A percentile compares a stretch with the other conserved stretches of the same genome.
phyloP scores from a whole-genome alignment of 1,140 invertebrate species.

The Penaeus japonicus region DNA sequence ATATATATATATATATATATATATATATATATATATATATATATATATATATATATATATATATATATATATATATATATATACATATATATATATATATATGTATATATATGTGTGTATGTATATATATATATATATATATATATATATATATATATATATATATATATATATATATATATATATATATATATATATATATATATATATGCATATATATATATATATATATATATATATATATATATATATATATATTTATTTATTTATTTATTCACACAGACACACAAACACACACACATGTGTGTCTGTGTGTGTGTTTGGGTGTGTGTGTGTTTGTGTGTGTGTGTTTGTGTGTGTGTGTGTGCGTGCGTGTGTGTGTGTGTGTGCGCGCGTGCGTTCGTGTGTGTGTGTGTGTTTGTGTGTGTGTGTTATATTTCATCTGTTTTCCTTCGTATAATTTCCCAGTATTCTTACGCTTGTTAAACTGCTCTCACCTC shows the following conservation, averaged over 20 bases:
- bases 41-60: not conserved
- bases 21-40: not conserved
- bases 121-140: not conserved
- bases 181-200: not conserved
- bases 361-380: no score
- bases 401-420: no score
- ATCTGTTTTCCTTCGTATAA: not conserved
- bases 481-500: no score
- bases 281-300: no score
- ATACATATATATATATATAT: not conserved
- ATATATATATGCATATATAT: not conserved
- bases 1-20: not conserved
- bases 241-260: not conserved
- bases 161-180: not conserved
- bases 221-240: constrained; percentile 9
- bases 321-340: no score
- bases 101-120: not conserved
- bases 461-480: no score
- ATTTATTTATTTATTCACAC: no score
- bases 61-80: not conserved
- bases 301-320: no score
- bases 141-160: not conserved
- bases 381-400: no score
- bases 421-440: not conserved
- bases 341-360: no score